Evolutionary conservation across 2,888 invertebrate species (phyloP).

Genomic region (Sesia apiformis): DNA sequence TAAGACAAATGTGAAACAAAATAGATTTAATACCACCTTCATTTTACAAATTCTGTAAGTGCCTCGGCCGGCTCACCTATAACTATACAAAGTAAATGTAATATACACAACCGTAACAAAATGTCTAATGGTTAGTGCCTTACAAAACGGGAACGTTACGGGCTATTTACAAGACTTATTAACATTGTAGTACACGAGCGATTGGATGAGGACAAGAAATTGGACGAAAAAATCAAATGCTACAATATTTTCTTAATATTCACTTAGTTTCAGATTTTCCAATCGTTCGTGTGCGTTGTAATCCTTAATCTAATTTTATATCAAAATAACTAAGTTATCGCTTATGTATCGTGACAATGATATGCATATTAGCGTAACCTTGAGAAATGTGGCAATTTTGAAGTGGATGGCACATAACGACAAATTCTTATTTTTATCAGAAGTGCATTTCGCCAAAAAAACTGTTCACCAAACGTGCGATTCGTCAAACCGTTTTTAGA

Average conservation of each 20-base stretch:
- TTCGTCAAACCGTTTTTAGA: too few species aligned
- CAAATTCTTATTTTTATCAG: too few species aligned
- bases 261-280: neutral
- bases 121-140: slow-evolving; percentile 55
- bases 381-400: too few species aligned
- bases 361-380: neutral
- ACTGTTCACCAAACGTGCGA: too few species aligned
- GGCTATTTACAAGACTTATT: neutral
- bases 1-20: slow-evolving; percentile 49
- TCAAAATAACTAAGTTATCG: neutral
- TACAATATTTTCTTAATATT: neutral
- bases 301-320: neutral
- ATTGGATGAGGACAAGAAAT: neutral
- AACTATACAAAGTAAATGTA: slow-evolving; percentile 24
- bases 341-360: neutral
- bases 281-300: neutral
- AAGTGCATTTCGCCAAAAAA: too few species aligned
- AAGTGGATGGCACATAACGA: too few species aligned
- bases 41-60: slow-evolving; percentile 43
- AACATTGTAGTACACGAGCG: neutral
- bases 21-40: slow-evolving; percentile 67
- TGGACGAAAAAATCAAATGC: neutral
- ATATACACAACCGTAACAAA: slow-evolving; percentile 58
- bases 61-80: slow-evolving; percentile 41
- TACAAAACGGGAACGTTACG: slow-evolving; percentile 48